Base-by-base conservation (phyloP, 2,113 vertebrate genomes). In the Boleophthalmus pectinirostris region DNA sequence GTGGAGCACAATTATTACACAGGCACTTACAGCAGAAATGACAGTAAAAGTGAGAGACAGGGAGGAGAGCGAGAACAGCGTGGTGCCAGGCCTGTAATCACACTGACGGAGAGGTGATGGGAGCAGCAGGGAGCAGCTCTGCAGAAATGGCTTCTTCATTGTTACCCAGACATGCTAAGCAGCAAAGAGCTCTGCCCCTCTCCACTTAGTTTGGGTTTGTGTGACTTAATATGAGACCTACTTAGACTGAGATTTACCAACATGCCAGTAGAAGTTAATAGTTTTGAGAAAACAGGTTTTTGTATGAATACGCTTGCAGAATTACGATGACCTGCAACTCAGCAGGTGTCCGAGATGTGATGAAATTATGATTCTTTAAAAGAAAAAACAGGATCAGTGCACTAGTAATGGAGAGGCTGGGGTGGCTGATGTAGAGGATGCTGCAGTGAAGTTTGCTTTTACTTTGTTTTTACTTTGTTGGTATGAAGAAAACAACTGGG, bases 21-120 rank as follows among this genome's bases (percentile, higher is more conserved):
- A 64, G 24, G 54, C 13, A 35, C 58, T 57, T 56, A 60, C 56
- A 75, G 72, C 69, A 71, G 66, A 60, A 79, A 67, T 80, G 51
- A 74, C 49, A 61, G 23, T 69, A 68, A 71, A 85, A 84, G 46
- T 77, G 56, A 61, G 72, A 70, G 66, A 49, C 45, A 47, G 70
- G n/a, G 14, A 43, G 46, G 53, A n/a, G 20, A n/a, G n/a, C 56
- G 64, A 71, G 45, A 15, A 68, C 80, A 25, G 58, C 47, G 33
- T 29, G 57, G 72, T 15, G 56, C 43, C 75, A 51, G 47, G 25
- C 71, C 75, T 70, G 69, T 86, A 82, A 82, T 84, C 73, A 84
- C 80, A 66, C 66, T 71, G 80, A 75, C 54, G 47, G 70, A 65
- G 70, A 66, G 73, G 66, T 79, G 82, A 82, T 82, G 80, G 72